Conservation (phyloP, 2,797 vertebrate genomes). For the Sebastes baramenuke region DNA sequence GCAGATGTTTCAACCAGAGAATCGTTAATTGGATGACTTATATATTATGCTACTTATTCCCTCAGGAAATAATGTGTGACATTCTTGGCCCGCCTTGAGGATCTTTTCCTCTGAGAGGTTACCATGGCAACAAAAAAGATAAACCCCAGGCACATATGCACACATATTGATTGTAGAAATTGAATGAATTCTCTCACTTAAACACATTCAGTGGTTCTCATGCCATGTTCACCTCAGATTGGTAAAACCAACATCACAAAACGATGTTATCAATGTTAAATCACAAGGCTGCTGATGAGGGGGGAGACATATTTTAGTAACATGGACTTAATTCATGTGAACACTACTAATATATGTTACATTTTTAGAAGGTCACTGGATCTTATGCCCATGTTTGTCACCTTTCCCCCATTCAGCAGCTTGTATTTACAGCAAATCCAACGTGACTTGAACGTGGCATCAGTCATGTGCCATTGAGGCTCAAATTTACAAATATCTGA, state of each 20-base stretch:
- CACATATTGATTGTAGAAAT: not conserved
- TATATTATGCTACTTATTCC: not conserved
- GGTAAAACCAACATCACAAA: not conserved
- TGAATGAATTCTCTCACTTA: slow-evolving; percentile 16
- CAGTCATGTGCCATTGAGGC: slow-evolving; percentile 13
- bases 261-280: not conserved
- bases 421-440: not conserved
- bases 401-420: not conserved
- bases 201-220: slow-evolving; percentile 19
- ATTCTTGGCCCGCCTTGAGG: not conserved
- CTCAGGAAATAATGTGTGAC: not conserved
- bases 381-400: not conserved
- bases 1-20: not conserved
- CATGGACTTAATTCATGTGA: not conserved
- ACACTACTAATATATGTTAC: not conserved
- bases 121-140: slow-evolving; percentile 33
- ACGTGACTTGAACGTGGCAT: slow-evolving; percentile 30
- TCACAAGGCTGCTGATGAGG: not conserved
- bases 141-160: slow-evolving; percentile 5
- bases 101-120: slow-evolving; percentile 14
- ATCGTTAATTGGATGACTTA: not conserved
- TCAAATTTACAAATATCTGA: not conserved
- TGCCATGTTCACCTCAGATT: slow-evolving; percentile 23
- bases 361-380: not conserved
- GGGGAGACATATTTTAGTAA: not conserved